phyloP scores from a whole-genome alignment of 2,797 vertebrate genomes.

The Etheostoma perlongum region DNA sequence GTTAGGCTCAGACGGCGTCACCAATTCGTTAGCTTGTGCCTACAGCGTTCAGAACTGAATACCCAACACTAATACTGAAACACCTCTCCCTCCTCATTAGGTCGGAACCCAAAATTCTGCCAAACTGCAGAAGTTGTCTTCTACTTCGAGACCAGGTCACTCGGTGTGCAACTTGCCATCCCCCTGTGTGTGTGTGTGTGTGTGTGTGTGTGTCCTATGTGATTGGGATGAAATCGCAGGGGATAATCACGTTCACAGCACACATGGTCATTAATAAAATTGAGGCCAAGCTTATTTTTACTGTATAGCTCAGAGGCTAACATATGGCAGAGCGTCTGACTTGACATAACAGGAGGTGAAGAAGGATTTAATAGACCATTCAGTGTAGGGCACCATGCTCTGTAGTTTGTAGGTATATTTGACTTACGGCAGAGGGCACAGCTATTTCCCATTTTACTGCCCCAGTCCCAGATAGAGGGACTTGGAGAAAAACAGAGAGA shows the following conservation, averaged over 20 bases:
- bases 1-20: too few relatives aligned
- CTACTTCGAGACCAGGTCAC: too few relatives aligned
- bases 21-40: too few relatives aligned
- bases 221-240: constrained; percentile 57
- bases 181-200: neutral
- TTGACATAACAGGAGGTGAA: constrained; percentile 54
- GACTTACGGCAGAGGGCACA: constrained; percentile 74
- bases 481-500: neutral
- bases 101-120: too few relatives aligned
- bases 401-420: constrained; percentile 47
- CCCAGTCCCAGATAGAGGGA: neutral
- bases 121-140: too few relatives aligned
- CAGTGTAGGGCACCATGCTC: constrained; percentile 15
- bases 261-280: constrained; percentile 68
- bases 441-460: constrained; percentile 32
- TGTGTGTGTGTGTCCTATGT: constrained; percentile 4
- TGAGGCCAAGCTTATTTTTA: constrained; percentile 48
- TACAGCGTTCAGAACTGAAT: too few relatives aligned
- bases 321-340: constrained; percentile 67
- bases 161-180: too few relatives aligned
- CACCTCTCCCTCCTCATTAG: too few relatives aligned
- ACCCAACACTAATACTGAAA: too few relatives aligned
- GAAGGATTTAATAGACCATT: constrained; percentile 31
- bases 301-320: constrained; percentile 69
- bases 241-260: constrained; percentile 69